Base-by-base conservation (phyloP, 2,797 vertebrate genomes). In the Xyrichtys novacula region DNA sequence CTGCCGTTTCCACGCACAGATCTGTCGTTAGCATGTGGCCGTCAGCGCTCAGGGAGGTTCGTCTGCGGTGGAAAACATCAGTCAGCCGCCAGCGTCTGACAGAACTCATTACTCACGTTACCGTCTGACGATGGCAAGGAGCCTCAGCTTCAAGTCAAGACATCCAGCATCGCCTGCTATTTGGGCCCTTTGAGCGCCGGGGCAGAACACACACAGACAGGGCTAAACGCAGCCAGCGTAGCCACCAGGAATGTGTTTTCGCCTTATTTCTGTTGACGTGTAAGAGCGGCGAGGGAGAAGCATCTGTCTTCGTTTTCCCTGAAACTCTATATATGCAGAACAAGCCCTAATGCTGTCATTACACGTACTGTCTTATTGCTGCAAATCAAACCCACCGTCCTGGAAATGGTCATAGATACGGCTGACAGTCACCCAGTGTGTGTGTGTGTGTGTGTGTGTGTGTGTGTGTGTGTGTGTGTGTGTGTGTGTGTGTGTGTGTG, bases 191-290 rank as follows among this genome's bases (percentile, higher is more conserved):
- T 34, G 17, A 84, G 82, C 55, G 76, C 23, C 12, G 66, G 54
- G 78, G 67, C 65, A 77, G 83, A 82, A 81, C 77, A 77, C 84
- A 83, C 82, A 71, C 79, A 88, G 67, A 64, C 74, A 22, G 31
- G 31, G 34, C 63, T 54, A n/a, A 67, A 74, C 76, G 46, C 78
- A 62, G 74, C 74, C 81, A 82, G 69, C 64, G 6, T 9, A 60
- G 80, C 78, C 86, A 81, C 78, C 80, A 89, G 78, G 84, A 88
- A 92, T 90, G 84, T 89, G 88, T 78, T 86, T 87, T 77, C 74
- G 80, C 63, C 85, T 84, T 78, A 76, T 81, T 77, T 82, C 76
- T 80, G 85, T 84, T 86, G 71, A 84, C 81, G 70, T 80, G 63
- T 77, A 63, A 26, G 62, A 64, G 69, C 78, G 62, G 77, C 48